Conservation (phyloP, 2,113 vertebrate species). For the Falco punctatus region DNA sequence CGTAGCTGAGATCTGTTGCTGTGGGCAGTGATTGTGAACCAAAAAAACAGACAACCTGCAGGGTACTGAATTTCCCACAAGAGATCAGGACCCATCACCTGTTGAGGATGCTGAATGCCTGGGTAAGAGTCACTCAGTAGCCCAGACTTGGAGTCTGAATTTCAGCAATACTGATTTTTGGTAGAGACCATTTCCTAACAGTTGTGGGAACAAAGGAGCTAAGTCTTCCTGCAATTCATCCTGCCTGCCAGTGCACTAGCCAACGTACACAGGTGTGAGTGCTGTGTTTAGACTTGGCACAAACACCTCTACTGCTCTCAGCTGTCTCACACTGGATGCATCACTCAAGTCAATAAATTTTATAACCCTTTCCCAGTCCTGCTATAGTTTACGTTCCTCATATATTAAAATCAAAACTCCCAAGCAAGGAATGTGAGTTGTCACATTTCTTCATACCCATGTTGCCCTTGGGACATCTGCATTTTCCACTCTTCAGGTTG, state of each 20-base stretch:
- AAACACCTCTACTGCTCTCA: not conserved
- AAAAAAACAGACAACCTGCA: not conserved
- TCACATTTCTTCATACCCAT: not conserved
- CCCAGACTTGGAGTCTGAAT: not conserved
- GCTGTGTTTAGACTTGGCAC: not conserved
- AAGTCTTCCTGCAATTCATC: not conserved
- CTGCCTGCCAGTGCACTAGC: not conserved
- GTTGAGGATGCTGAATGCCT: not conserved
- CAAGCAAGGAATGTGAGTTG: not conserved
- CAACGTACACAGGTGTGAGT: not conserved
- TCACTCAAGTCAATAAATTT: not conserved
- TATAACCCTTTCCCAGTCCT: not conserved
- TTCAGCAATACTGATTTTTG: not conserved
- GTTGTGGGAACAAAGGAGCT: not conserved
- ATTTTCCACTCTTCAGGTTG: not conserved
- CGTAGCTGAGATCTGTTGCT: not conserved
- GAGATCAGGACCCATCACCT: not conserved
- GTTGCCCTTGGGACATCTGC: not conserved
- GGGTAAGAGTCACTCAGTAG: not conserved
- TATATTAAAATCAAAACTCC: not conserved
- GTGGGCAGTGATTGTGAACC: not conserved
- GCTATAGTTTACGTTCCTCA: not conserved
- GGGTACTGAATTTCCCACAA: not conserved
- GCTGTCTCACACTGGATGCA: not conserved
- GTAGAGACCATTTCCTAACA: not conserved